A percentile compares a stretch with the other conserved stretches of the same genome.
phyloP scores from a whole-genome alignment of 1,140 invertebrate species.

The Drosophila paulistorum region DNA sequence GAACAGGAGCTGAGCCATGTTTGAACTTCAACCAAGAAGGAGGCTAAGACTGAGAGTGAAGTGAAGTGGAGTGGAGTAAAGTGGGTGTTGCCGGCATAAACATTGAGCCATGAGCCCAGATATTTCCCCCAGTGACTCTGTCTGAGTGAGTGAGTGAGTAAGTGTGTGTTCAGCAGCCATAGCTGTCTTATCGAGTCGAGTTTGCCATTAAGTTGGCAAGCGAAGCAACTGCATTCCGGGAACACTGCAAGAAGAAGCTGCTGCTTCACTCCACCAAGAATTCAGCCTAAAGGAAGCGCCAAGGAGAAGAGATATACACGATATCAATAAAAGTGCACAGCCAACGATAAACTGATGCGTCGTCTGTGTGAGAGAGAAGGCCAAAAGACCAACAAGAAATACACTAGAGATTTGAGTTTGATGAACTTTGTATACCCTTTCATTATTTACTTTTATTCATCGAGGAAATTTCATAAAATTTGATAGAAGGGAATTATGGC shows the following conservation, averaged over 20 bases:
- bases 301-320: conserved; percentile 46
- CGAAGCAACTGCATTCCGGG: conserved; percentile 64
- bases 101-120: conserved; percentile 18
- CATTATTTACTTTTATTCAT: no score
- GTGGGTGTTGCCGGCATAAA: conserved; percentile 28
- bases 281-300: conserved; percentile 47
- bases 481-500: no score
- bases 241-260: conserved; percentile 55
- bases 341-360: conserved; percentile 45
- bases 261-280: conserved; percentile 6
- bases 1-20: no score
- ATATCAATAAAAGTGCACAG: conserved; percentile 70
- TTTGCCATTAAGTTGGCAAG: conserved; percentile 65
- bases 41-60: not conserved
- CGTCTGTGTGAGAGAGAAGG: not conserved
- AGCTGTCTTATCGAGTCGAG: conserved; percentile 65
- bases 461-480: no score
- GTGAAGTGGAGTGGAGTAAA: not conserved
- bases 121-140: not conserved
- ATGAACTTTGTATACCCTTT: not conserved
- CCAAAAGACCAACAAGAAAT: conserved; percentile 30
- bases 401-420: not conserved
- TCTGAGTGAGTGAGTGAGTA: conserved; percentile 22
- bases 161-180: conserved; percentile 56
- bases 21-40: no score